Evolutionary conservation across 2,888 invertebrate genomes (phyloP), one percentile per base, ranked within the genome.

Genomic region (Phragmatobia fuliginosa): DNA sequence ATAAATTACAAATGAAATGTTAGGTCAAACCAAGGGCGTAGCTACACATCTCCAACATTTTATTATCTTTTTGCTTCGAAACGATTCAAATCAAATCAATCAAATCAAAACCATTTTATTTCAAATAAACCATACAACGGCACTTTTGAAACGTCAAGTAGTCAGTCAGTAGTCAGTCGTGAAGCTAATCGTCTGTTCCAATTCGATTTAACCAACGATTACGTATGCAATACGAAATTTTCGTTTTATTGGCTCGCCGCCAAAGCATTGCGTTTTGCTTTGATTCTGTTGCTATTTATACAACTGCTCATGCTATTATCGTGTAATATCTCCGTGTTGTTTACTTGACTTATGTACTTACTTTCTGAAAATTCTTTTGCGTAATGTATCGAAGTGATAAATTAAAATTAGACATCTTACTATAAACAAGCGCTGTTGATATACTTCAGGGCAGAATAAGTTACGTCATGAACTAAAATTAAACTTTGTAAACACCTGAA

Each of bases 201-300:
- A n/a, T n/a, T n/a, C n/a, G n/a, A n/a, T 66, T 66, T 78, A 71
- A 80, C 76, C 79, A 79, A 73, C 82, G 81, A 82, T 87, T 87
- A 86, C 88, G 87, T 88, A 85, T 86, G 87, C 86, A 84, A 84
- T 86, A 87, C 88, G 87, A 87, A 87, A 87, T 82, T 88, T 88
- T 86, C 85, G 88, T 87, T 84, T 79, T 71, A 72, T 88, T 92
- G 92, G 92, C 91, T 62, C 72, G 32, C 67, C 32, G 85, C 92
- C 92, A 92, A 85, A 72, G 70, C 74, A 78, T 83, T 88, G 89
- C 88, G 90, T 88, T 90, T 88, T 85, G 86, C 88, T 88, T 87
- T 88, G 87, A 90, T 90, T 89, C 85, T 85, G 86, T 83, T 83
- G 82, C 90, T 91, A 91, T 92, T 92, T 90, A 87, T 89, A 89